A percentile compares a stretch with the other conserved stretches of the same genome.
These are phyloP conservation scores for Sturnira hondurensis DNA, from an alignment of 2,113 vertebrate species.

Conservation along the genomic window DNA sequence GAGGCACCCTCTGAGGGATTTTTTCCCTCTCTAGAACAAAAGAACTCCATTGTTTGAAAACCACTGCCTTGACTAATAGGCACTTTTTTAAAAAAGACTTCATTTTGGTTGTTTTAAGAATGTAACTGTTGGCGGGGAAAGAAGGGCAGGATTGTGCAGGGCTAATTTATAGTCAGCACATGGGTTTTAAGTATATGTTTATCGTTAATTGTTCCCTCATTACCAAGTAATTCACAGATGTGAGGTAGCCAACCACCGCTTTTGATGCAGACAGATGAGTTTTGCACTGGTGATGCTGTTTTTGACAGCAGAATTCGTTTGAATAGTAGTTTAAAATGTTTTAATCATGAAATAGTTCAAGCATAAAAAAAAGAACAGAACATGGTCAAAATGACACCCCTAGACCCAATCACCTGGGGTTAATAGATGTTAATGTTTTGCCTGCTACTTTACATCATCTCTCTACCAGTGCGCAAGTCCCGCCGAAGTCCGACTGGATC, in stretches of 20 bases:
- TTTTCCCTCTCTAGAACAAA: conserved; percentile 34
- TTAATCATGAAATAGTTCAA: not conserved
- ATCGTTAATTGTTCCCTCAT: conserved; percentile 40
- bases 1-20: not conserved
- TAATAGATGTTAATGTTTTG: not conserved
- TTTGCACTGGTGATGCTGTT: not conserved
- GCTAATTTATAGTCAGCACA: not conserved
- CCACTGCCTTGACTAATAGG: conserved; percentile 48
- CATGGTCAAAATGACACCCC: not conserved
- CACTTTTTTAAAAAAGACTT: not conserved
- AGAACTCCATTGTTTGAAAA: conserved; percentile 58
- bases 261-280: conserved; percentile 10
- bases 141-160: not conserved
- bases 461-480: not conserved
- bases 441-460: not conserved
- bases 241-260: not conserved
- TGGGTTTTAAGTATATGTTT: conserved; percentile 41
- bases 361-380: not conserved
- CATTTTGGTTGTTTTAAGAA: conserved; percentile 50
- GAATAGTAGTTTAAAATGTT: conserved; percentile 1
- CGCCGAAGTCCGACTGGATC: not conserved
- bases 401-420: not conserved
- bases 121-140: conserved; percentile 13
- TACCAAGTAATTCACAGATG: not conserved
- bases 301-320: not conserved